These are phyloP conservation scores for Neopelma chrysocephalum DNA, from an alignment of 2,797 vertebrate species.

Conservation along the genomic window DNA sequence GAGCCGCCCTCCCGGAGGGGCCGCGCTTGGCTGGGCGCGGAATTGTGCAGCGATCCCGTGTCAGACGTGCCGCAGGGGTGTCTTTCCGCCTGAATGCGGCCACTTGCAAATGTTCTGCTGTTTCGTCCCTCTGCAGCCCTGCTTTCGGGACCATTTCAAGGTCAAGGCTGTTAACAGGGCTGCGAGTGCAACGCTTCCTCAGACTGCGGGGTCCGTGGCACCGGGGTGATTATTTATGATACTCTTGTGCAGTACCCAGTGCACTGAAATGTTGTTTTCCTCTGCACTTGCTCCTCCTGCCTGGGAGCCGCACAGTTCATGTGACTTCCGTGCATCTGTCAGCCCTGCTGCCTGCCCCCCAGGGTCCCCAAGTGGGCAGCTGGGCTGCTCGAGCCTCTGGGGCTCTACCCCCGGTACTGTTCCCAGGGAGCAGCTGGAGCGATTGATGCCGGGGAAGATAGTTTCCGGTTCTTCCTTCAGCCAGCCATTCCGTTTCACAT, in stretches of 20 bases:
- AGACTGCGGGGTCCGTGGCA: rapidly evolving
- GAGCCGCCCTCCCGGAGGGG: background rate
- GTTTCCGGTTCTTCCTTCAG: background rate
- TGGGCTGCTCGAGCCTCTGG: background rate
- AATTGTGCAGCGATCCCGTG: background rate
- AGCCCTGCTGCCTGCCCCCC: background rate
- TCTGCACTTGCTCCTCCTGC: background rate
- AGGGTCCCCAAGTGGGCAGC: background rate
- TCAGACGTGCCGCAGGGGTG: background rate
- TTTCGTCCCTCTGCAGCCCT: background rate
- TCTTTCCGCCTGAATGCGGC: background rate
- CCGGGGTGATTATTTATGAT: background rate
- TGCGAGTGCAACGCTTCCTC: background rate
- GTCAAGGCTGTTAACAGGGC: background rate
- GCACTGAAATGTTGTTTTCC: background rate
- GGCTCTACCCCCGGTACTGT: background rate
- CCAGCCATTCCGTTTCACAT: background rate
- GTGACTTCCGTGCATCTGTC: background rate
- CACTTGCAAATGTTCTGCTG: background rate
- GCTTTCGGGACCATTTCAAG: background rate
- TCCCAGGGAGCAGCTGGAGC: background rate
- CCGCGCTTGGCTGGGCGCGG: background rate
- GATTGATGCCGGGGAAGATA: background rate
- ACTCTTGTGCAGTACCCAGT: background rate
- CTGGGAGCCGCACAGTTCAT: background rate